Conservation (phyloP, 2,113 vertebrate genomes). For the Oryzias curvinotus region DNA sequence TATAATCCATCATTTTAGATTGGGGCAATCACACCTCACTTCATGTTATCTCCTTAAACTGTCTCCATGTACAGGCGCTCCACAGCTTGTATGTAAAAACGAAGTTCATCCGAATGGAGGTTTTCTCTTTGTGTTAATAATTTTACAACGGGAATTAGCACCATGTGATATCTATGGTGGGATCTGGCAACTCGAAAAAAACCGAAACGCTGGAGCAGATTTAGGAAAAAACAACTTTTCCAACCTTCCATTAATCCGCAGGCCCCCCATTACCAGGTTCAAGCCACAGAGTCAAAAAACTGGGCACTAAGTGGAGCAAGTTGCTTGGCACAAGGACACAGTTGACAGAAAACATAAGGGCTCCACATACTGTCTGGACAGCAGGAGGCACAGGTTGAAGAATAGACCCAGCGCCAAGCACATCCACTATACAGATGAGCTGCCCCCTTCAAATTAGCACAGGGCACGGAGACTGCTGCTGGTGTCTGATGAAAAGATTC, state of each 20-base stretch:
- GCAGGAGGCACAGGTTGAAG: constrained; percentile 75
- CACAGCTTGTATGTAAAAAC: constrained; percentile 23
- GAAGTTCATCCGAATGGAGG: constrained; percentile 7
- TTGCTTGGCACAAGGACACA: constrained; percentile 81
- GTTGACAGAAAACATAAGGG: constrained; percentile 77
- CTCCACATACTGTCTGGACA: constrained; percentile 65
- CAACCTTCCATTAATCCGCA: constrained; percentile 66
- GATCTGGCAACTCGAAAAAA: background rate
- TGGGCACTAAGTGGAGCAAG: constrained; percentile 73
- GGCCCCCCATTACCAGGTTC: constrained; percentile 71
- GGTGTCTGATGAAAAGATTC: constrained; percentile 84
- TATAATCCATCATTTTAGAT: constrained; percentile 79
- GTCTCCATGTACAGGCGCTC: constrained; percentile 43
- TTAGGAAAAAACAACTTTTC: constrained; percentile 11
- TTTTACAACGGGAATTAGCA: too few relatives aligned
- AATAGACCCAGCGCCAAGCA: constrained; percentile 74
- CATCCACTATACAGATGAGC: constrained; percentile 87
- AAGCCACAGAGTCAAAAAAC: constrained; percentile 80
- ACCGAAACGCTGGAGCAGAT: constrained; percentile 14
- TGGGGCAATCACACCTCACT: constrained; percentile 59
- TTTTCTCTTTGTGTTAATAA: too few relatives aligned
- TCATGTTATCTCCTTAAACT: constrained; percentile 44
- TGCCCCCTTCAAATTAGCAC: constrained; percentile 87
- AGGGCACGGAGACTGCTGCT: constrained; percentile 69
- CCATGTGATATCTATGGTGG: too few relatives aligned